A percentile compares a stretch with the other conserved stretches of the same genome.
phyloP scores from a whole-genome alignment of 2,888 invertebrate genomes.

The Euclidia mi region DNA sequence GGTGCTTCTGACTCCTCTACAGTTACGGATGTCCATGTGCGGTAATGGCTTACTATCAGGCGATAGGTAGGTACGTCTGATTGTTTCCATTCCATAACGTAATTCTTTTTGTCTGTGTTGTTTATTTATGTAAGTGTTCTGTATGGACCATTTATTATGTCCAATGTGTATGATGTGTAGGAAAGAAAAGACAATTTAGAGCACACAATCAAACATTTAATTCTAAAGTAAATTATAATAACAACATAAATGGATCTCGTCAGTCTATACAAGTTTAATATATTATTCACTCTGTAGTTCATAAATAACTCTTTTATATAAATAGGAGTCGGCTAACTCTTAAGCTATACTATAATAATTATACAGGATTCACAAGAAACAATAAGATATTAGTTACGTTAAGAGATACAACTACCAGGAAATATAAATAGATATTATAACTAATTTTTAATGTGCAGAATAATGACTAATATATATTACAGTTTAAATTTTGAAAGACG shows the following conservation, averaged over 20 bases:
- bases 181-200: slow-evolving; percentile 34
- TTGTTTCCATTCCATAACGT: no score
- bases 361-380: slow-evolving; percentile 39
- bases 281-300: slow-evolving; percentile 64
- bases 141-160: no score
- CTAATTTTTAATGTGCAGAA: no score
- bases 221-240: slow-evolving; percentile 66
- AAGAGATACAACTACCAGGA: neutral
- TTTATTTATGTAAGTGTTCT: no score
- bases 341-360: slow-evolving; percentile 39
- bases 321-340: slow-evolving; percentile 47
- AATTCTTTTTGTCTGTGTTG: no score
- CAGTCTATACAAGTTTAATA: slow-evolving; percentile 69
- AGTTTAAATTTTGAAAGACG: neutral
- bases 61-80: no score
- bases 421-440: neutral
- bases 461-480: no score
- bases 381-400: slow-evolving; percentile 27
- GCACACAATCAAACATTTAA: slow-evolving; percentile 71
- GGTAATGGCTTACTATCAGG: no score
- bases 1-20: no score
- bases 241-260: slow-evolving; percentile 64
- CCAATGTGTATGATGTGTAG: no score
- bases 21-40: no score
- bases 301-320: slow-evolving; percentile 59